Conservation (phyloP, 2,113 vertebrate genomes). For the Sapajus apella region DNA sequence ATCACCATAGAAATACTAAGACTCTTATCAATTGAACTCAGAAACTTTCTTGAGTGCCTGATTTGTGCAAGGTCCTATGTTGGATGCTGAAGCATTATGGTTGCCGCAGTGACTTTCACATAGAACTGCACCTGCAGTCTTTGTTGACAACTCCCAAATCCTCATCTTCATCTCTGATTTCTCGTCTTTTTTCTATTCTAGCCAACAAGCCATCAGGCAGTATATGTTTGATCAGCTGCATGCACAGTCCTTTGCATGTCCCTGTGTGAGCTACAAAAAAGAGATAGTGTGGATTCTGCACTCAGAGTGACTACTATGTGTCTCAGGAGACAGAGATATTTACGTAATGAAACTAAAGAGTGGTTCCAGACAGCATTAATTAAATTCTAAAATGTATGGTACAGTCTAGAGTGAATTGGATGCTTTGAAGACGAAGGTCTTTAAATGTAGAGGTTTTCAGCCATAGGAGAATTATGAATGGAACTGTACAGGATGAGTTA, state of each 20-base stretch:
- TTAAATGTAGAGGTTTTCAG: neutral
- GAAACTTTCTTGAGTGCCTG: neutral
- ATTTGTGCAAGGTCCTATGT: neutral
- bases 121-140: neutral
- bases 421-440: neutral
- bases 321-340: neutral
- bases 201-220: neutral
- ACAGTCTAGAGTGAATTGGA: neutral
- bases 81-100: neutral
- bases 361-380: neutral
- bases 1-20: conserved; percentile 40
- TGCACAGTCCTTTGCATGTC: neutral
- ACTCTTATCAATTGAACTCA: conserved; percentile 44
- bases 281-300: neutral
- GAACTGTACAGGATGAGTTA: neutral
- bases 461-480: neutral
- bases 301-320: neutral
- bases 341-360: neutral
- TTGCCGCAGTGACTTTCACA: neutral
- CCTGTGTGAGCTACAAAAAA: neutral
- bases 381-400: neutral
- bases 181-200: neutral
- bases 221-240: neutral
- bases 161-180: neutral
- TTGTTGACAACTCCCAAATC: neutral